These are phyloP conservation scores for Ernsta delagoae DNA, from an alignment of 2,888 invertebrate genomes.

Conservation along the genomic window DNA sequence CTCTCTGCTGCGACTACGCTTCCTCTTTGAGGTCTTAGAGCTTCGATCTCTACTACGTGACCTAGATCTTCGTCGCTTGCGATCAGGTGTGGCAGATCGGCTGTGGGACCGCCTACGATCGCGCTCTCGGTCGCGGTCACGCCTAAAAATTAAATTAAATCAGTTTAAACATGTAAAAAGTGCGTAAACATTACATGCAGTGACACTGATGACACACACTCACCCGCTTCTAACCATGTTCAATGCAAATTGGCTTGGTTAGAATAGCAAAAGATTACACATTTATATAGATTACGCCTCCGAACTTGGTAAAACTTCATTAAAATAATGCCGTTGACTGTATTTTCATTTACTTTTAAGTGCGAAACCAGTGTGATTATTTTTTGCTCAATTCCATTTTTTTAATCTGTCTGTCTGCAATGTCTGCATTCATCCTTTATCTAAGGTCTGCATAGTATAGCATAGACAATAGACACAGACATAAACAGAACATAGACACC, in stretches of 20 bases:
- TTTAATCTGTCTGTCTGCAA: too few relatives aligned
- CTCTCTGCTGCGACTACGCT: conserved; percentile 88
- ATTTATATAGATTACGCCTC: background rate
- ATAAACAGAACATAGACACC: too few relatives aligned
- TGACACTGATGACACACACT: conserved; percentile 44
- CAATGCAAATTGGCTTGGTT: background rate
- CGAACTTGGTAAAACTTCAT: background rate
- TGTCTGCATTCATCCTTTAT: too few relatives aligned
- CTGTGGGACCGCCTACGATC: conserved; percentile 86
- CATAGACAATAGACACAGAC: too few relatives aligned
- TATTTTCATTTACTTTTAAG: background rate
- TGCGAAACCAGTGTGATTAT: too few relatives aligned
- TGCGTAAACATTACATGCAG: background rate
- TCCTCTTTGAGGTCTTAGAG: conserved; percentile 85
- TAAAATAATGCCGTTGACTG: background rate
- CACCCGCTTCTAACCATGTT: conserved; percentile 77
- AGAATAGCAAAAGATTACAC: background rate
- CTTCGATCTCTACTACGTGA: conserved; percentile 86
- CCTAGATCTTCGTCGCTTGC: conserved; percentile 82
- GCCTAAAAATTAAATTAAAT: conserved; percentile 50
- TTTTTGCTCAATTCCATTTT: too few relatives aligned
- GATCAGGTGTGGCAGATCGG: conserved; percentile 84
- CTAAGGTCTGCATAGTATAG: too few relatives aligned
- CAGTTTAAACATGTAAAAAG: background rate
- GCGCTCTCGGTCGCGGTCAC: conserved; percentile 74